Evolutionary conservation across 2,888 invertebrate genomes (phyloP), one percentile per base, ranked within the genome.

Genomic region (Caenorhabditis zanzibari): DNA sequence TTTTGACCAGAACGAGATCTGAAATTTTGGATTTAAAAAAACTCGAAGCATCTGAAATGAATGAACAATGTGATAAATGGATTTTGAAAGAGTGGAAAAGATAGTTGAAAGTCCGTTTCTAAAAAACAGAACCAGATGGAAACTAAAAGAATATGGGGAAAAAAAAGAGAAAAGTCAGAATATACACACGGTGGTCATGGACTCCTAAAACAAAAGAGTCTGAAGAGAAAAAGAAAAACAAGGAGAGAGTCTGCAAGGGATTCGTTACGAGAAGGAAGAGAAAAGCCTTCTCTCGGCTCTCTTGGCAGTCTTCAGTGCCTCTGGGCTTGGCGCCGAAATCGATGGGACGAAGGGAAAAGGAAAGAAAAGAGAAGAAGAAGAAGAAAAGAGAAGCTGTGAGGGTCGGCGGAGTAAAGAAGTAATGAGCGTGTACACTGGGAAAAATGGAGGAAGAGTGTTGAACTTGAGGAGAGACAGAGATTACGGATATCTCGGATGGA

Each of bases 181-280:
- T 35, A 59, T 71, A 71, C 47, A 49, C 61, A 61, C 61, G 61
- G 61, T 73, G 59, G 59, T 63, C 64, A 64, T 63, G 59, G 63
- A 52, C 41, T 59, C 19, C 41, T 49, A 63, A 73, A 52, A 38
- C 73, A 73, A 54, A 56, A 26, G 32, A 75, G 41, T 52, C 35
- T 14, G 24, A 10, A 56, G 64, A 66, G 58, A 38, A 54, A 44
- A 49, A 49, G 58, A 54, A 76, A 58, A 59, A 41, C 44, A 41
- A 5, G 54, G 41, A 68, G 41, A 68, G 24, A 32, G 28, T 28
- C 56, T 41, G 64, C 52, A 64, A 54, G 41, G 47, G 63, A 66
- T 75, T 44, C 56, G 64, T 56, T 56, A 75, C 32, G 64, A 64
- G 61, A 58, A 44, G 44, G 75, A 75, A 74, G 63, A 74, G 74